A percentile compares a stretch with the other conserved stretches of the same genome.
Conservation (phyloP, 2,888 invertebrate genomes). For the Eupithecia tripunctaria region DNA sequence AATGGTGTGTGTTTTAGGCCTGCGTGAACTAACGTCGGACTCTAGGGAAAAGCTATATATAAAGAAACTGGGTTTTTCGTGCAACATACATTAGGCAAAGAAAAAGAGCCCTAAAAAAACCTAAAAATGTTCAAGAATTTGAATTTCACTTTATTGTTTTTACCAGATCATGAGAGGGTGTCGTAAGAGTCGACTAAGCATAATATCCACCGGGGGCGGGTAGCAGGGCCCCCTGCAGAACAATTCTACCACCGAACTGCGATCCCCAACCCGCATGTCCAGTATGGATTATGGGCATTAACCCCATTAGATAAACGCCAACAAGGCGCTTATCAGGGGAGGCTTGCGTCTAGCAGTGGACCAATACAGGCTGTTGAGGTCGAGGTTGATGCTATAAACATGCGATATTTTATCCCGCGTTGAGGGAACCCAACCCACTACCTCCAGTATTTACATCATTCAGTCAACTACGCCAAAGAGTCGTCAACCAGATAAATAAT, state of each 20-base stretch:
- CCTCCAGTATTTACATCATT: not conserved
- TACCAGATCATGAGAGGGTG: not conserved
- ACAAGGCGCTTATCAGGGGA: too few relatives aligned
- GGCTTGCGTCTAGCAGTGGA: too few relatives aligned
- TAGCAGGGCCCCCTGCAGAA: too few relatives aligned
- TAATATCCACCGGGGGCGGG: too few relatives aligned
- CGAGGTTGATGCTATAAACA: too few relatives aligned
- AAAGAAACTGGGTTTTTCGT: not conserved
- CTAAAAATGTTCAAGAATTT: not conserved
- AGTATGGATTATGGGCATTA: too few relatives aligned
- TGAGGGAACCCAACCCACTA: not conserved
- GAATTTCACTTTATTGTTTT: not conserved
- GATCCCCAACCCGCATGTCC: too few relatives aligned
- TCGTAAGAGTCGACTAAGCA: too few relatives aligned
- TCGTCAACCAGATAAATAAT: conserved; percentile 6
- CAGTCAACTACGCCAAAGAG: not conserved
- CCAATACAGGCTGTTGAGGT: too few relatives aligned
- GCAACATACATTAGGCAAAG: not conserved
- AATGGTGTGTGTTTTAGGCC: not conserved
- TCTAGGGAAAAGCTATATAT: not conserved
- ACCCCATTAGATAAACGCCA: too few relatives aligned
- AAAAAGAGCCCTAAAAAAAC: not conserved
- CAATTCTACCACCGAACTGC: too few relatives aligned
- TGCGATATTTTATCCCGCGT: not conserved
- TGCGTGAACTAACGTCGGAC: not conserved